A percentile compares a stretch with the other conserved stretches of the same genome.
phyloP scores from a whole-genome alignment of 2,797 vertebrate genomes.

The Xenops minutus region DNA sequence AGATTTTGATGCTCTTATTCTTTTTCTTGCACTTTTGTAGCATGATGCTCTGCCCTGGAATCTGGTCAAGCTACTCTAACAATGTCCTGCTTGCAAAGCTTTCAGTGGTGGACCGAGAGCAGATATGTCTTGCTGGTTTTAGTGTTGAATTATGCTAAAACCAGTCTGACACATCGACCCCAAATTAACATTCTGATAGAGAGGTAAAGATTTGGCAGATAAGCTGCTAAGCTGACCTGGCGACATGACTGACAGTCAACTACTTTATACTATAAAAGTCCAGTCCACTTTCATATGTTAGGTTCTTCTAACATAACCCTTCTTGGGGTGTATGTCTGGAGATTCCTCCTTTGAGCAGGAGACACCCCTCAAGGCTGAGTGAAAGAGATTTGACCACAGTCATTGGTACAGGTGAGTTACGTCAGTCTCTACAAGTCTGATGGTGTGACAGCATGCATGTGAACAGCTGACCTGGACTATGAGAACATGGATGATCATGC shows the following conservation, averaged over 20 bases:
- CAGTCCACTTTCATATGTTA: background rate
- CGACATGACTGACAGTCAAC: background rate
- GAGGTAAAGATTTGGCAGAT: background rate
- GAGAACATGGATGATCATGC: background rate
- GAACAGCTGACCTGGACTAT: background rate
- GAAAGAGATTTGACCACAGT: background rate
- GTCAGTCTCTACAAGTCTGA: background rate
- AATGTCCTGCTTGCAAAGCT: background rate
- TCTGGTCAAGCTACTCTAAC: background rate
- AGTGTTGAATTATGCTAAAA: background rate
- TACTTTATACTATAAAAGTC: background rate
- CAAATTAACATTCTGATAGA: background rate
- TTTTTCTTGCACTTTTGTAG: background rate
- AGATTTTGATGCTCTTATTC: background rate
- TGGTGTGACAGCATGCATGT: background rate
- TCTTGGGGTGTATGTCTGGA: background rate
- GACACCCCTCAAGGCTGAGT: background rate
- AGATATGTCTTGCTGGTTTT: background rate
- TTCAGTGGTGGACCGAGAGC: background rate
- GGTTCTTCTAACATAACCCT: background rate
- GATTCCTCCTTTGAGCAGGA: background rate
- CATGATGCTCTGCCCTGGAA: background rate
- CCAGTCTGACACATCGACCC: background rate
- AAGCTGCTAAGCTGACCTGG: background rate
- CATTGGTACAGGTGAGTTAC: background rate